These are phyloP conservation scores for Aspidoscelis tigris DNA, from an alignment of 2,113 vertebrate species.

Conservation along the genomic window DNA sequence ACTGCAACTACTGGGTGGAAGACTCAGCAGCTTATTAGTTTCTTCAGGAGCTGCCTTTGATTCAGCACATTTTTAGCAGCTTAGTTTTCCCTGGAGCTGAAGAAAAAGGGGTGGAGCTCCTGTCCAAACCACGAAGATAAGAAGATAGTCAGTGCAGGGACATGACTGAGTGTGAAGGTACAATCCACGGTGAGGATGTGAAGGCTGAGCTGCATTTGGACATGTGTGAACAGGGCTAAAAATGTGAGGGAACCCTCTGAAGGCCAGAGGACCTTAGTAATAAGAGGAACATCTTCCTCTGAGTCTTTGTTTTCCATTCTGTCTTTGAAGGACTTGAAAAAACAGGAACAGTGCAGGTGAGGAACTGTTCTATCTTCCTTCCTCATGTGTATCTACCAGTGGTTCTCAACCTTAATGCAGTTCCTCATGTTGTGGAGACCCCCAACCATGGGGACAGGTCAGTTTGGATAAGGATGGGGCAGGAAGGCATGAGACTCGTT, in stretches of 20 bases:
- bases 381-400: background rate
- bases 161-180: background rate
- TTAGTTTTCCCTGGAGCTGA: background rate
- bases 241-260: background rate
- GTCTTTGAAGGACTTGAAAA: background rate
- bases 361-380: background rate
- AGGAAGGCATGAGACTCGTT: too few relatives aligned
- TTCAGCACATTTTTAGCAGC: background rate
- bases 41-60: background rate
- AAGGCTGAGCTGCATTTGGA: constrained; percentile 7
- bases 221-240: background rate
- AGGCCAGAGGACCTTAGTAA: background rate
- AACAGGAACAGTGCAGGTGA: background rate
- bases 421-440: too few relatives aligned
- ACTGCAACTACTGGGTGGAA: background rate
- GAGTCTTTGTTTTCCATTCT: background rate
- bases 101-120: background rate
- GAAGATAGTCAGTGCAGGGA: background rate
- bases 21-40: background rate
- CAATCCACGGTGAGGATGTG: background rate
- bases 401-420: too few relatives aligned
- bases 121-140: background rate
- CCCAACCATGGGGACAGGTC: too few relatives aligned
- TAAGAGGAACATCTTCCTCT: background rate
- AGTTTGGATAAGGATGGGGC: too few relatives aligned